Evolutionary conservation across 2,797 vertebrate genomes (phyloP).

Genomic region (Coluber constrictor): DNA sequence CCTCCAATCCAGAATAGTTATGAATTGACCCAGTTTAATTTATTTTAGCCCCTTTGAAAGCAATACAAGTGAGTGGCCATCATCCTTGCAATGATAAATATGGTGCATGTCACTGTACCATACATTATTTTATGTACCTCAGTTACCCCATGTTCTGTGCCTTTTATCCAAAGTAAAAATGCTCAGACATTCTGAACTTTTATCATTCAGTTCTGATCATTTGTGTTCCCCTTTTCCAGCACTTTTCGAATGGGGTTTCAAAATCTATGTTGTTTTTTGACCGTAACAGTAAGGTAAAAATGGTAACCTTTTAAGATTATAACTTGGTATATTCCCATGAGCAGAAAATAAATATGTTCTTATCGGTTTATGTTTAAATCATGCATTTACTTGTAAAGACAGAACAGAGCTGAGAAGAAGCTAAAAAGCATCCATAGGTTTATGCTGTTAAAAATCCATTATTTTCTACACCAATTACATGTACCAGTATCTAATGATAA

Average conservation of each 20-base stretch:
- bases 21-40: background rate
- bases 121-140: background rate
- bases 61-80: background rate
- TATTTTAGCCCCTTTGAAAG: background rate
- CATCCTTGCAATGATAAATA: background rate
- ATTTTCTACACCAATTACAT: background rate
- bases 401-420: background rate
- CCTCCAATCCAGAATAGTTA: background rate
- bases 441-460: background rate
- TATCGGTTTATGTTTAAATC: background rate
- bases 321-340: background rate
- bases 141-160: background rate
- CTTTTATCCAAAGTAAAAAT: background rate
- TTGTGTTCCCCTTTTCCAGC: background rate
- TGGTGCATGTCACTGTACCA: background rate
- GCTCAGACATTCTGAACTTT: background rate
- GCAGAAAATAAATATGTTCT: background rate
- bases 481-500: background rate
- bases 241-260: background rate
- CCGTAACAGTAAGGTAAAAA: background rate
- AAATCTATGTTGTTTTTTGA: background rate
- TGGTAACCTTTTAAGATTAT: background rate
- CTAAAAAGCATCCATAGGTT: background rate
- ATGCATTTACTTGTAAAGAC: background rate
- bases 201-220: background rate